Evolutionary conservation across 2,797 vertebrate genomes (phyloP), one percentile per base, ranked within the genome.

Genomic region (Tenualosa ilisha): DNA sequence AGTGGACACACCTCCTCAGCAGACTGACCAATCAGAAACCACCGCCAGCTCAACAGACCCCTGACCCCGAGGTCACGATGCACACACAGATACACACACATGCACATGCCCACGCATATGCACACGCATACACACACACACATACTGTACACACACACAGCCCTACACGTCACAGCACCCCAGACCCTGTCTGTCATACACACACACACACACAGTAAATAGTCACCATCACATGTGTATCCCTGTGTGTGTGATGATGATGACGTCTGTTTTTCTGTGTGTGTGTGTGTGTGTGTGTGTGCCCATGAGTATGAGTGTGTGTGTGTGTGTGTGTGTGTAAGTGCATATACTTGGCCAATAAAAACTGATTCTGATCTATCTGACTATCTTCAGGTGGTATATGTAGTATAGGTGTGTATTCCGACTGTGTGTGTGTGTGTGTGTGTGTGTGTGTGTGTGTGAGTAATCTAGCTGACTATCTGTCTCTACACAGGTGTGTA

Each of bases 401-500:
- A 31, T 31, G 31, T 31, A 31, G 31, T 31, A 31, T 31, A 31
- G 31, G 31, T 31, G 31, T 31, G 31, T 31, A 31, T 31, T 31
- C 31, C 31, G 31, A 1, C 46, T 59, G 43, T 85, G 15, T 86
- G 22, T 85, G 31, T 87, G 82, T 88, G 37, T 83, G 26, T 84
- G 54, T 83, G 26, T 84, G 54, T 59, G 43, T 85, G 15, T 86
- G 24, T 85, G 40, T 87, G 83, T 88, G 37, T 86, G 63, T 84
- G 15, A 75, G 46, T 46, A 37, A 26, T 59, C 6, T 63, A 11
- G 61, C 63, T 50, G 31, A n/a, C 75, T 26, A 26, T 65, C 83
- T 54, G 46, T 75, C 37, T 54, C 49, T 89, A 50, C 88, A 85
- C 92, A 98, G 97, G 95, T 95, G 90, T 90, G 93, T 89, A 87